Conservation (phyloP, 2,888 invertebrate species). For the Neoscelio sp. region DNA sequence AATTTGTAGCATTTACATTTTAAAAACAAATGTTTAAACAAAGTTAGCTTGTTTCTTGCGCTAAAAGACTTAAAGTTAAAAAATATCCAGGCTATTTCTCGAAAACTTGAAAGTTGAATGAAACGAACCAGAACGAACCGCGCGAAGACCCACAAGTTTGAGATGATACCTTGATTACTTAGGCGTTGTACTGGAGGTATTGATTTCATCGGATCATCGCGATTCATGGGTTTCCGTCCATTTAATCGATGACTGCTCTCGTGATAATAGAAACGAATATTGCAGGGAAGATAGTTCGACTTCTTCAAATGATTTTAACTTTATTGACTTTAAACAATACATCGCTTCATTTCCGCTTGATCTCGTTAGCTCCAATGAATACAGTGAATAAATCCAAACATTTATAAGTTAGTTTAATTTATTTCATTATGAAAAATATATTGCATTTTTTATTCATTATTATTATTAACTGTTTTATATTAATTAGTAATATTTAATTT, state of each 20-base stretch:
- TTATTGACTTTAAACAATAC: no score
- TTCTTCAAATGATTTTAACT: no score
- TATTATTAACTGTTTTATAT: no score
- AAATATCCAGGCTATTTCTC: constrained; percentile 51
- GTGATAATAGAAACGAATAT: constrained; percentile 53
- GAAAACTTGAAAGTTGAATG: constrained; percentile 70
- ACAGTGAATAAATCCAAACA: no score
- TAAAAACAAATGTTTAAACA: not conserved
- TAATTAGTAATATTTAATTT: no score
- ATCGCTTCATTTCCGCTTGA: no score
- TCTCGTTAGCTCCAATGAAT: no score
- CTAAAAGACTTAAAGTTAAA: constrained; percentile 14
- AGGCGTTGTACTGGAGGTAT: constrained; percentile 80
- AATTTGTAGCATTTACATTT: no score
- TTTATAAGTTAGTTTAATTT: no score
- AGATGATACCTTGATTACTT: constrained; percentile 83
- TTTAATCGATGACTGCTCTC: constrained; percentile 67
- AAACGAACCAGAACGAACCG: constrained; percentile 77
- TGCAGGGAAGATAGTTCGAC: no score
- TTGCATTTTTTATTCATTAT: no score
- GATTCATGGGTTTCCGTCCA: constrained; percentile 81
- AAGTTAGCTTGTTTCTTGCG: not conserved
- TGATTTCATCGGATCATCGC: constrained; percentile 82
- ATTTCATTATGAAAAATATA: no score
- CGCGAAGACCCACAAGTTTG: constrained; percentile 82